Evolutionary conservation across 2,797 vertebrate species (phyloP), one percentile per base, ranked within the genome.

Genomic region (Apogon talboti): DNA sequence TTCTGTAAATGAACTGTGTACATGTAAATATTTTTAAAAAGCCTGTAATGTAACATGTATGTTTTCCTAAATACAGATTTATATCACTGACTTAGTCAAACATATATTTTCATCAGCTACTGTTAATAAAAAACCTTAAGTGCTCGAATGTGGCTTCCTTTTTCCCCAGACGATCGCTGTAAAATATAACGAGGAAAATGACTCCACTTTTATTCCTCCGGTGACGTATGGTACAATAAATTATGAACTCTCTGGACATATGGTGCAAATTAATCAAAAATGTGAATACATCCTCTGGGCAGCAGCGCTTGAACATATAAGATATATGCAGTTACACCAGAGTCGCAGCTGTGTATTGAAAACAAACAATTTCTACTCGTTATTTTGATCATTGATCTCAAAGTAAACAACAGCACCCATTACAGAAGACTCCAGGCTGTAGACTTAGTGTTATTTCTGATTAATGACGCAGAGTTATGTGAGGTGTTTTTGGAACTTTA

Each of bases 1-100:
- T 18, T 50, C 73, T 84, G 65, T 91, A 80, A 82, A 90, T 86
- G 61, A 66, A 40, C 8, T 43, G 60, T 89, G 80, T 78, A 80
- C 40, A 66, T 92, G 87, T 91, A 89, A 78, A 92, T 91, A 87
- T 90, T 85, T 85, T 84, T 82, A 76, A 85, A 57, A 48, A 11
- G 21, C 52, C 14, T 55, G 35, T 71, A 64, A 28, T 78, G 52
- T 76, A 58, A 74, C 55, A 38, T 85, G 60, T 57, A 76, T 66
- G 33, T 85, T 85, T 83, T 81, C 47, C 6, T 51, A 64, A 81
- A 68, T 66, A 72, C 54, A 84, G 57, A 89, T 87, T 78, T 85
- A 77, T 90, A 83, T 70, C 38, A 73, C 48, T 2, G 66, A 16
- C 55, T 21, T 52, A 66, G 42, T 74, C 37, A 43, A 49, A 12